phyloP scores from a whole-genome alignment of 1,140 invertebrate genomes.

The Yoshiicerus persimilis region DNA sequence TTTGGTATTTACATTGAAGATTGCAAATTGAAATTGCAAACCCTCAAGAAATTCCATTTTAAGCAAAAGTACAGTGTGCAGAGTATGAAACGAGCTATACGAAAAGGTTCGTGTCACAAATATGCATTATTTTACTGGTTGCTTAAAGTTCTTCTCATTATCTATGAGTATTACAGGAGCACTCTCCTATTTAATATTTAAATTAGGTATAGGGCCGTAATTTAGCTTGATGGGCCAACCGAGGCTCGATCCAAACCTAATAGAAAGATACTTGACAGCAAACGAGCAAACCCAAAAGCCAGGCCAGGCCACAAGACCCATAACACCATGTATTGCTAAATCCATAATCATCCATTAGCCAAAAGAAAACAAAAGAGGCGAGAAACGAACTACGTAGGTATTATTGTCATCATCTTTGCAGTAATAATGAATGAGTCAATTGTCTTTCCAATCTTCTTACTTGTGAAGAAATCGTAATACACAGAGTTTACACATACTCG shows the following conservation, averaged over 20 bases:
- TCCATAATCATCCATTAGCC: constrained; percentile 18
- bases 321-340: background rate
- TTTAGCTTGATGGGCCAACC: background rate
- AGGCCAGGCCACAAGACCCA: no score
- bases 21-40: background rate
- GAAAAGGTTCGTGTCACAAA: background rate
- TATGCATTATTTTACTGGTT: background rate
- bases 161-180: background rate
- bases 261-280: no score
- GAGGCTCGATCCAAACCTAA: no score
- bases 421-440: constrained; percentile 11
- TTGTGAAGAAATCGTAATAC: background rate
- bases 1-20: background rate
- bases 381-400: background rate
- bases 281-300: no score
- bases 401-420: background rate
- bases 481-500: background rate
- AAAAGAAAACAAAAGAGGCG: background rate
- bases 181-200: background rate
- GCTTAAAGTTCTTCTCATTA: background rate
- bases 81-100: no score
- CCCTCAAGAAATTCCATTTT: background rate
- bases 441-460: background rate
- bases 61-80: background rate
- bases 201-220: background rate